Base-by-base conservation (phyloP, 1,140 invertebrate species). In the Ladona fulva region DNA sequence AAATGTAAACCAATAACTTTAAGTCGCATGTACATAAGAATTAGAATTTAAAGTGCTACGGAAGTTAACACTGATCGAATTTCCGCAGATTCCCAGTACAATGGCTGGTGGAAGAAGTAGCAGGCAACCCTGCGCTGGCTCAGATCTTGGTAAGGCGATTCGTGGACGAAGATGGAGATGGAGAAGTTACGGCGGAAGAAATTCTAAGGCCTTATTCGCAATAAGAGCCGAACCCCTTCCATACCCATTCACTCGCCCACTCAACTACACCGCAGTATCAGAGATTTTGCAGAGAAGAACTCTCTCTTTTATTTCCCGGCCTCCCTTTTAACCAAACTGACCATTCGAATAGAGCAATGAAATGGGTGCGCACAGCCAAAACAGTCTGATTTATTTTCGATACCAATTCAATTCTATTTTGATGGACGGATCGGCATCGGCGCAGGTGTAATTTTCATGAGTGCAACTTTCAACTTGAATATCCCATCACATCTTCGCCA, bases 161-260 rank as follows among this genome's bases (percentile, higher is more conserved):
- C 79, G 84, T 90, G 76, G 88, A 89, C 78, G 82, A 85, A 24
- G 88, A 90, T 82, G 87, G 88, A 82, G 88, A 88, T 84, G 84
- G 86, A 12, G 52, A 66, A 66, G 52, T 66, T 16, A 66, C 52
- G 16, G 44, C 80, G 0, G 80, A 80, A 11, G 81, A 82, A 77
- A 25, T 80, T 19, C 74, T 52, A 14, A 78, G 76, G 37, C 77
- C 29, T 75, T 0, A 24, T 74, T 78, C 52, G 52, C 52, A 66
- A 22, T 66, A 66, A 16, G 16, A 16, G 16, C 52, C 52, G n/a
- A 66, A 66, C 52, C 52, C n/a, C 19, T 52, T 11, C 19, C 19
- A 52, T 52, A 19, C 44, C 10, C n/a, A 66, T 22, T 16, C n/a
- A 22, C 14, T 22, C 52, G n/a, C 52, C 52, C 52, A 19, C 52